A percentile compares a stretch with the other conserved stretches of the same genome.
Conservation (phyloP, 1,140 invertebrate species). For the Paraescarpia echinospica region DNA sequence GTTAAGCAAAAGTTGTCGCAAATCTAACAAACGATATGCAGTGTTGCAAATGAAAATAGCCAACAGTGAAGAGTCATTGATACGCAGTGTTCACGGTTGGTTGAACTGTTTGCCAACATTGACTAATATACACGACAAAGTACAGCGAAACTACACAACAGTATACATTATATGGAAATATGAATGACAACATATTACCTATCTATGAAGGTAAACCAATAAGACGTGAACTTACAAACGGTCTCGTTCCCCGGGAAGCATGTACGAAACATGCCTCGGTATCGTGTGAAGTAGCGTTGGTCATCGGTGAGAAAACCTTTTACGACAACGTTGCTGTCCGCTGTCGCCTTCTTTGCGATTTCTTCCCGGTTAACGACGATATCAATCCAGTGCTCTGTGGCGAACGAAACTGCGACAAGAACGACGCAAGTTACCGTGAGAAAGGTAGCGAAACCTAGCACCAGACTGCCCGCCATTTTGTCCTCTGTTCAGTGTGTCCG, state of each 20-base stretch:
- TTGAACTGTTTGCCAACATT: too few relatives aligned
- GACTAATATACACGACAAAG: too few relatives aligned
- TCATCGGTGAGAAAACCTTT: conserved; percentile 17
- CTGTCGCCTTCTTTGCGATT: background rate
- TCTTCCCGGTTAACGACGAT: conserved; percentile 38
- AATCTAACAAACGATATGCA: too few relatives aligned
- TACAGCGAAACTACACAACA: too few relatives aligned
- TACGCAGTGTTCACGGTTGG: too few relatives aligned
- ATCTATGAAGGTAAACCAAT: background rate
- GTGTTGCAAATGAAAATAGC: too few relatives aligned
- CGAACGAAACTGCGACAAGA: conserved; percentile 44
- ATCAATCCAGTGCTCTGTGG: conserved; percentile 51
- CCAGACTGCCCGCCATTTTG: background rate
- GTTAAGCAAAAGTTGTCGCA: too few relatives aligned
- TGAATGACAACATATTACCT: background rate
- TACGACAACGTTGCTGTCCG: background rate
- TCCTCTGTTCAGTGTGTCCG: background rate
- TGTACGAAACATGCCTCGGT: conserved; percentile 47
- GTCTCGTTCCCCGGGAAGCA: conserved; percentile 51
- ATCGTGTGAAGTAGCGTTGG: conserved; percentile 37
- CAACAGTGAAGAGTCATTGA: too few relatives aligned
- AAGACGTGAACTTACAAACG: conserved; percentile 39
- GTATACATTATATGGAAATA: too few relatives aligned
- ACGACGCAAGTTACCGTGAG: background rate
- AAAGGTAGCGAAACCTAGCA: background rate